A percentile compares a stretch with the other conserved stretches of the same genome.
Evolutionary conservation across 2,888 invertebrate genomes (phyloP).

Genomic region (Campaea margaritaria): DNA sequence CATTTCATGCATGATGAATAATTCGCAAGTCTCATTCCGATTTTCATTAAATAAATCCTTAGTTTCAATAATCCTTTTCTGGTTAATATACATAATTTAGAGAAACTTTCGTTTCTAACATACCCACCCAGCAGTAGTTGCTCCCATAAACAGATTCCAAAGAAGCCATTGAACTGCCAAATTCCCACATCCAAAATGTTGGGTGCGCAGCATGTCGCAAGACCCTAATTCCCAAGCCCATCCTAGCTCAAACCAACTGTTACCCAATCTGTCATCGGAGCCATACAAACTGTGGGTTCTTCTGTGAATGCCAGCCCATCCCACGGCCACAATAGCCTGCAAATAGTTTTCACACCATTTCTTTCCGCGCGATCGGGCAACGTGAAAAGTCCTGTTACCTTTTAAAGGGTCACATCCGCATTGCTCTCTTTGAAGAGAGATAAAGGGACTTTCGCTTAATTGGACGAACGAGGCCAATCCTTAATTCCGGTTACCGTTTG

Average conservation of each 20-base stretch:
- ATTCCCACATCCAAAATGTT: constrained; percentile 35
- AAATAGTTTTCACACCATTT: constrained; percentile 76
- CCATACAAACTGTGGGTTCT: constrained; percentile 42
- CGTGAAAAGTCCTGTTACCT: constrained; percentile 65
- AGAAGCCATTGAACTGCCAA: constrained; percentile 12
- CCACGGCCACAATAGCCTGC: constrained; percentile 56
- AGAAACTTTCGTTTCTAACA: background rate
- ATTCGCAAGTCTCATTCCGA: too few species aligned
- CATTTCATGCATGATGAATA: too few species aligned
- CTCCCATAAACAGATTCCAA: constrained; percentile 7
- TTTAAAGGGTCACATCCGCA: constrained; percentile 61
- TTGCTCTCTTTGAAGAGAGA: constrained; percentile 52
- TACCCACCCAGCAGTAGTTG: background rate
- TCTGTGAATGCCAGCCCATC: constrained; percentile 61
- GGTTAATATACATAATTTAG: too few species aligned
- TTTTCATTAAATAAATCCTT: too few species aligned
- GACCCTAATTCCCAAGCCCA: constrained; percentile 31
- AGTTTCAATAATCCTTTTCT: too few species aligned
- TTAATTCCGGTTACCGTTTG: background rate
- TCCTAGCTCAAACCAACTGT: constrained; percentile 21
- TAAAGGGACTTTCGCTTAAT: constrained; percentile 63
- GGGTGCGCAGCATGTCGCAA: constrained; percentile 37
- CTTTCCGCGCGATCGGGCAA: constrained; percentile 64
- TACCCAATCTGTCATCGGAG: constrained; percentile 50
- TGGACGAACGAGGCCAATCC: constrained; percentile 31